Conservation (phyloP, 2,888 invertebrate species). For the Thumatha senex region DNA sequence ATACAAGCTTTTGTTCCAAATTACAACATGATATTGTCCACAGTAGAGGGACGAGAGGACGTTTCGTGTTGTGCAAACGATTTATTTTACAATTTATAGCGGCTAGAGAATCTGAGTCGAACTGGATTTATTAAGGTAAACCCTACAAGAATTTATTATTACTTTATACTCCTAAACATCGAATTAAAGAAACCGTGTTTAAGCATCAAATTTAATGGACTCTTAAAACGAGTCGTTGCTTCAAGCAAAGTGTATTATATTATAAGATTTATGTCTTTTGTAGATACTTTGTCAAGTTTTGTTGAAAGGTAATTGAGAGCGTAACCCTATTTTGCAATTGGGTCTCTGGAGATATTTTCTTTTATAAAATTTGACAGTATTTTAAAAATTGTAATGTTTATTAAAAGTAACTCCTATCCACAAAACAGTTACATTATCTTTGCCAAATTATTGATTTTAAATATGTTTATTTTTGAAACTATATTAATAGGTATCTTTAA, state of each 20-base stretch:
- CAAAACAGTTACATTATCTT: too few relatives aligned
- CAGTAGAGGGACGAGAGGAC: conserved; percentile 51
- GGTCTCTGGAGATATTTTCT: neutral
- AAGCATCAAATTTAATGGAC: conserved; percentile 47
- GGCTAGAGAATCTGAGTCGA: conserved; percentile 69
- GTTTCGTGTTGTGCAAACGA: conserved; percentile 62
- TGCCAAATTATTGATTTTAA: too few relatives aligned
- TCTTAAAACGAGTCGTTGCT: conserved; percentile 37
- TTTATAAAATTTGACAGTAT: neutral
- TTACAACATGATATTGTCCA: conserved; percentile 53
- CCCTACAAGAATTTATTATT: conserved; percentile 68
- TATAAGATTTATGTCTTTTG: conserved; percentile 22
- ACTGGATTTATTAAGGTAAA: conserved; percentile 74
- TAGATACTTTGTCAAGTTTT: conserved; percentile 9
- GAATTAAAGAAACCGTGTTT: conserved; percentile 53
- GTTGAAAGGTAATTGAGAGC: conserved; percentile 4
- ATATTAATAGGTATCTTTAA: too few relatives aligned
- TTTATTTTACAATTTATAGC: conserved; percentile 77
- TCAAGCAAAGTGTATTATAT: conserved; percentile 30
- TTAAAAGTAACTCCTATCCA: too few relatives aligned
- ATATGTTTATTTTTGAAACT: too few relatives aligned
- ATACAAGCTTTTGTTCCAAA: too few relatives aligned
- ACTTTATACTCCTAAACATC: conserved; percentile 51
- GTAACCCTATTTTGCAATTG: conserved; percentile 8
- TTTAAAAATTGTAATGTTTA: too few relatives aligned